A percentile compares a stretch with the other conserved stretches of the same genome.
Conservation (phyloP, 2,113 vertebrate species). For the Apodemus sylvaticus region DNA sequence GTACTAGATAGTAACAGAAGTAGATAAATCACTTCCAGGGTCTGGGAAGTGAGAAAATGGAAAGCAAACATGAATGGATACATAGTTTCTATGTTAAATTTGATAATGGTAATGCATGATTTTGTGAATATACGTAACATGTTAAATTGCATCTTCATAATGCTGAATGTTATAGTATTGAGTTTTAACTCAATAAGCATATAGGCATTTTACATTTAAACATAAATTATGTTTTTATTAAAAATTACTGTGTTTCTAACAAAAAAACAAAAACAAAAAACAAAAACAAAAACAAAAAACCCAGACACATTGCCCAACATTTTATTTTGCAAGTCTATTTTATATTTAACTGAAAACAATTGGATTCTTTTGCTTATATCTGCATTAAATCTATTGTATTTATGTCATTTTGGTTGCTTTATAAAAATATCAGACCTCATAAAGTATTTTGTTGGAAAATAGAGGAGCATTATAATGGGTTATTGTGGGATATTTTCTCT, state of each 20-base stretch:
- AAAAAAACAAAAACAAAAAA: not conserved
- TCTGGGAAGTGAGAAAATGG: not conserved
- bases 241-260: not conserved
- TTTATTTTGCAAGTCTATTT: not conserved
- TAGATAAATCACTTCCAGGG: not conserved
- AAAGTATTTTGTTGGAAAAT: not conserved
- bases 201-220: constrained; percentile 11
- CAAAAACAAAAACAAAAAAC: not conserved
- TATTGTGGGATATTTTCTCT: not conserved
- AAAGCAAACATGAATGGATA: not conserved
- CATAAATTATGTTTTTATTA: constrained; percentile 16
- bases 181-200: not conserved
- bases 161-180: not conserved
- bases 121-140: not conserved
- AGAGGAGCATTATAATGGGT: not conserved
- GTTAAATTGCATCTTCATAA: not conserved
- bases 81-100: not conserved
- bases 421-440: not conserved
- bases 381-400: not conserved
- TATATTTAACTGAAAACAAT: constrained; percentile 16
- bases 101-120: not conserved
- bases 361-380: not conserved
- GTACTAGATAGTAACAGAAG: not conserved
- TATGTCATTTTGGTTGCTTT: constrained; percentile 18
- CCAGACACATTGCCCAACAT: not conserved